Base-by-base conservation (phyloP, 2,113 vertebrate genomes). In the Symphodus melops region DNA sequence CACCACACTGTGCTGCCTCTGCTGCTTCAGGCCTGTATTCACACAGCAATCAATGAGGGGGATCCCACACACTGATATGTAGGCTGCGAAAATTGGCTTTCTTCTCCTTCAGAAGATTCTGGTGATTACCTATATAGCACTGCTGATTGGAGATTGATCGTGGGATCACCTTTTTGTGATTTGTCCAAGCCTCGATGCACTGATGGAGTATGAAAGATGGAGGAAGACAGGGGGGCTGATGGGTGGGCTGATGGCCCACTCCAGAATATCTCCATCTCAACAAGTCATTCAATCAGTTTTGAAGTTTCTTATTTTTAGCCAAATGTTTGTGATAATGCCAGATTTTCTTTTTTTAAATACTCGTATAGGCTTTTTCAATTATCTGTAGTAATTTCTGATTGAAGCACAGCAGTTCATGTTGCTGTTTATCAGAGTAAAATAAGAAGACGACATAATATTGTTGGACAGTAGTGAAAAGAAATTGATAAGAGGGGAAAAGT, bases 121-220 rank as follows among this genome's bases (percentile, higher is more conserved):
- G 78, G 82, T 93, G 90, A 89, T 92, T 91, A 90, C 85, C 78
- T 85, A 46, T 76, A 85, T 73, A 20, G 78, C 11, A 51, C 64
- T 77, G 81, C 75, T 91, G 91, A 92, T 92, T 92, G 84, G 88
- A 87, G 87, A 93, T 92, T 92, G 92, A 92, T 91, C 86, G 84
- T 37, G 28, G 70, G 70, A 58, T 70, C 77, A 49, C 68, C 57
- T 60, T 73, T 79, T 39, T 79, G 68, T 76, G 84, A 88, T 84
- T 86, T 85, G 87, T 61, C 68, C 41, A 11, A 75, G 23, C 20
- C 78, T 84, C 33, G 21, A 63, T 66, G 79, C 68, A 21, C 78
- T 53, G 79, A 80, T 58, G 44, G 88, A 63, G 62, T 39, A 58
- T 56, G 81, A 86, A 64, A 6, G 75, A 37, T 36, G 25, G 58